phyloP scores from a whole-genome alignment of 2,888 invertebrate genomes.

The Caenorhabditis sp. region DNA sequence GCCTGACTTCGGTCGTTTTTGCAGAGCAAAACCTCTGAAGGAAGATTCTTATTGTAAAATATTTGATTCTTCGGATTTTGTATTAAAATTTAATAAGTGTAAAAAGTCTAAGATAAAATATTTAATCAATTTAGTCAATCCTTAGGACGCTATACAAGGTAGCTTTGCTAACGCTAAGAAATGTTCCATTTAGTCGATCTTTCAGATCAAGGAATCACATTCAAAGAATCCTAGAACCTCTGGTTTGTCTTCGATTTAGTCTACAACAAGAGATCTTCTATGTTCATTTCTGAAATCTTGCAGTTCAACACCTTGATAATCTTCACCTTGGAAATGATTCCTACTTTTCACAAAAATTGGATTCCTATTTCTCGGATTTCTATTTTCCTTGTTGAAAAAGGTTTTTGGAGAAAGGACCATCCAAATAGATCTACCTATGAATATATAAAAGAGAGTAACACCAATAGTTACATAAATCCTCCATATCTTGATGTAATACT shows the following conservation, averaged over 20 bases:
- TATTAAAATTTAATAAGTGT: slow-evolving; percentile 9
- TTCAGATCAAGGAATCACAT: too few relatives aligned
- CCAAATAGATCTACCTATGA: slow-evolving; percentile 58
- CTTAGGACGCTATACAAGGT: too few relatives aligned
- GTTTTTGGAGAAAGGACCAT: slow-evolving; percentile 38
- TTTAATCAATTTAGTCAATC: slow-evolving; percentile 6
- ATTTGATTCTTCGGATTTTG: slow-evolving; percentile 2
- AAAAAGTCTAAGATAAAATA: slow-evolving; percentile 6
- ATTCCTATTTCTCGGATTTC: slow-evolving; percentile 6
- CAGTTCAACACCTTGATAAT: slow-evolving; percentile 7
- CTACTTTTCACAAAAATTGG: neutral
- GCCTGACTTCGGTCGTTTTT: too few relatives aligned
- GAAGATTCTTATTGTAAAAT: slow-evolving; percentile 1
- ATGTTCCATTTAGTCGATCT: too few relatives aligned
- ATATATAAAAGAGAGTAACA: slow-evolving; percentile 57
- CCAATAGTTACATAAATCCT: slow-evolving; percentile 62
- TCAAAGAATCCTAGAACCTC: slow-evolving; percentile 1
- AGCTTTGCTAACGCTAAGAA: too few relatives aligned
- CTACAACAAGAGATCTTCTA: slow-evolving; percentile 19
- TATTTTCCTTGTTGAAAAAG: slow-evolving; percentile 19
- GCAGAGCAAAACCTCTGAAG: too few relatives aligned
- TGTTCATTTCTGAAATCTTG: slow-evolving; percentile 5
- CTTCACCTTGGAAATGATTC: too few relatives aligned
- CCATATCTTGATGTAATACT: slow-evolving; percentile 55
- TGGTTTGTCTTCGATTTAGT: slow-evolving; percentile 12